phyloP scores from a whole-genome alignment of 2,888 invertebrate genomes.

The Ichneumon xanthorius region DNA sequence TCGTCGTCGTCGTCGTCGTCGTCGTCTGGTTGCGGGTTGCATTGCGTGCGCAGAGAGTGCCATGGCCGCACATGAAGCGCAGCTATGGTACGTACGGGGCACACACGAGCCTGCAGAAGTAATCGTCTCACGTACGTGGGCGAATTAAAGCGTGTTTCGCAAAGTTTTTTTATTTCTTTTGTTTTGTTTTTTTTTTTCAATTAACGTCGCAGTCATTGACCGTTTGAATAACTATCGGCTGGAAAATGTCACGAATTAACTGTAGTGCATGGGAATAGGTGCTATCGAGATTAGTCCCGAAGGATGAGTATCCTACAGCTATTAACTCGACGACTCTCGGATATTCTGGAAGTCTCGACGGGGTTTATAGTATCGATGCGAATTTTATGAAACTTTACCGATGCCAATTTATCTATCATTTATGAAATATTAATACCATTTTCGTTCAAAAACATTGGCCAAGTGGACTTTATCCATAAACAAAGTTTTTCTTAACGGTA shows the following conservation, averaged over 20 bases:
- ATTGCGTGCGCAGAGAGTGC: conserved; percentile 22
- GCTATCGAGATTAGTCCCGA: not conserved
- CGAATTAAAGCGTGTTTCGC: conserved; percentile 18
- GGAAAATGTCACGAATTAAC: not conserved
- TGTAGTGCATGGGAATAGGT: not conserved
- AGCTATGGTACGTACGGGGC: conserved; percentile 19
- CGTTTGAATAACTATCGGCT: not conserved
- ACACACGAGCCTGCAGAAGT: conserved; percentile 7
- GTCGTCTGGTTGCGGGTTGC: conserved; percentile 24
- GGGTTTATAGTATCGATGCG: not conserved
- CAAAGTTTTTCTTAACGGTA: not conserved
- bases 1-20: conserved; percentile 21
- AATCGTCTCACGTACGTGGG: conserved; percentile 3
- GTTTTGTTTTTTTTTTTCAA: not conserved
- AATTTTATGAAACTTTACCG: not conserved
- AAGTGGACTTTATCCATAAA: not conserved
- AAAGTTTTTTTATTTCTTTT: not conserved
- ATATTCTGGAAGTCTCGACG: no score
- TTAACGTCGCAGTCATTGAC: conserved; percentile 8
- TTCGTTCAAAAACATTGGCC: not conserved
- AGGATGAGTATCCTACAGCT: not conserved
- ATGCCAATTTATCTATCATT: no score
- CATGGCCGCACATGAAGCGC: conserved; percentile 36
- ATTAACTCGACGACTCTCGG: no score
- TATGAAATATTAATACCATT: not conserved